phyloP scores from a whole-genome alignment of 2,113 vertebrate genomes.

The Quiscalus mexicanus region DNA sequence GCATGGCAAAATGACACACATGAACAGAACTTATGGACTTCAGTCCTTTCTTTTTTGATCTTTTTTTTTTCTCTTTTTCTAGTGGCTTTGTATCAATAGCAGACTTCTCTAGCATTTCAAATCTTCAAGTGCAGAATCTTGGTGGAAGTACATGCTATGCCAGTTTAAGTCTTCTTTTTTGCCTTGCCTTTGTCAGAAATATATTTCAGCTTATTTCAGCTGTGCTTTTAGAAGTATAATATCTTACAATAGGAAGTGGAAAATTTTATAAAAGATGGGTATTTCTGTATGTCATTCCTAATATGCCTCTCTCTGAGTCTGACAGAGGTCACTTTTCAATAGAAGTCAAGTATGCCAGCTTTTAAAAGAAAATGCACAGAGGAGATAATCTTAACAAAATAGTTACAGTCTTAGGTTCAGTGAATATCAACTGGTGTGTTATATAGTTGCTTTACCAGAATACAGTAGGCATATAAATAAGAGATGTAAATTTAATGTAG shows the following conservation, averaged over 20 bases:
- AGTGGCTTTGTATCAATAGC: neutral
- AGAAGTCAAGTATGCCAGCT: neutral
- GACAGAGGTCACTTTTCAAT: neutral
- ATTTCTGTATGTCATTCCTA: neutral
- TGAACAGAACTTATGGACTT: neutral
- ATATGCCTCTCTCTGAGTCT: neutral
- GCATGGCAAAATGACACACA: neutral
- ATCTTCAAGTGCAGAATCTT: neutral
- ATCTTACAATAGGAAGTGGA: neutral
- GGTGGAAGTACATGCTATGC: fast-evolving
- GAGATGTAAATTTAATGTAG: neutral
- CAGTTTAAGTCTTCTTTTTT: neutral
- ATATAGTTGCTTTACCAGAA: neutral
- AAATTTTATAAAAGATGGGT: neutral
- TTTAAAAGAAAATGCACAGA: neutral
- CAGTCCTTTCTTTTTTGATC: fast-evolving
- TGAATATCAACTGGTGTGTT: neutral
- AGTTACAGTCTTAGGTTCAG: neutral
- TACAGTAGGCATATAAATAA: neutral
- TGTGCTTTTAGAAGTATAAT: neutral
- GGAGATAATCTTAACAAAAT: neutral
- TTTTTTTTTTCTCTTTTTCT: neutral
- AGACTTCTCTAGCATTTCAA: neutral
- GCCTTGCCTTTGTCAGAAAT: neutral
- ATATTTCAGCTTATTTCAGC: neutral